Conservation (phyloP, 2,113 vertebrate species). For the Stegastes partitus region DNA sequence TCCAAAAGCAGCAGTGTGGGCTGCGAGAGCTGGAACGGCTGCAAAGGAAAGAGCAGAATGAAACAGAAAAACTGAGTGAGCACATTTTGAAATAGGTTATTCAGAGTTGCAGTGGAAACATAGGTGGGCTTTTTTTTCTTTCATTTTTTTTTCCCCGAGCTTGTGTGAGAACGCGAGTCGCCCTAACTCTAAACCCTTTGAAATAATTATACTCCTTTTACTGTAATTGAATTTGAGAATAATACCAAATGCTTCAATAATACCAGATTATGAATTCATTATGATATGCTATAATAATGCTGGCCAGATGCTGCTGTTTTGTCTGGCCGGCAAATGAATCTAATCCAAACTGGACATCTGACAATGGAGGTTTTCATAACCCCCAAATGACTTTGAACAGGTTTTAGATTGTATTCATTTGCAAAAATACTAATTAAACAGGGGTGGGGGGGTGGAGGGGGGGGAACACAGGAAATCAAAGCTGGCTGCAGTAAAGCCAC, state of each 20-base stretch:
- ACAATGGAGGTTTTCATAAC: conserved; percentile 72
- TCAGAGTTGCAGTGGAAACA: conserved; percentile 35
- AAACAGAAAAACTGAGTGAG: conserved; percentile 42
- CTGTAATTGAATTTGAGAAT: conserved; percentile 81
- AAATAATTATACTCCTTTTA: conserved; percentile 74
- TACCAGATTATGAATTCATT: conserved; percentile 82
- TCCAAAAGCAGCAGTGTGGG: conserved; percentile 43
- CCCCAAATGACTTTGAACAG: conserved; percentile 68
- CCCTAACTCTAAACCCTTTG: conserved; percentile 64
- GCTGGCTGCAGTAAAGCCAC: background rate
- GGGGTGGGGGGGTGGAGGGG: no score
- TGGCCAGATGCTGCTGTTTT: conserved; percentile 79
- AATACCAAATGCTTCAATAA: conserved; percentile 79
- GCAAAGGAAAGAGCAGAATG: conserved; percentile 40
- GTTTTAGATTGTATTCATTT: conserved; percentile 47
- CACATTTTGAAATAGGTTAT: conserved; percentile 41
- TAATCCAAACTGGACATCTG: conserved; percentile 79
- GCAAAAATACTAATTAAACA: conserved; percentile 38
- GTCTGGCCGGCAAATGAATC: conserved; percentile 59
- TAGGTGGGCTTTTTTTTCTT: conserved; percentile 40
- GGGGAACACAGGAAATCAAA: conserved; percentile 39
- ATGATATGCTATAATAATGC: conserved; percentile 77
- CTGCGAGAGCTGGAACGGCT: conserved; percentile 10
- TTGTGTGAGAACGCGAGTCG: conserved; percentile 34
- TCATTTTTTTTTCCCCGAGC: background rate